Evolutionary conservation across 2,888 invertebrate genomes (phyloP), one percentile per base, ranked within the genome.

Genomic region (Agrochola macilenta): DNA sequence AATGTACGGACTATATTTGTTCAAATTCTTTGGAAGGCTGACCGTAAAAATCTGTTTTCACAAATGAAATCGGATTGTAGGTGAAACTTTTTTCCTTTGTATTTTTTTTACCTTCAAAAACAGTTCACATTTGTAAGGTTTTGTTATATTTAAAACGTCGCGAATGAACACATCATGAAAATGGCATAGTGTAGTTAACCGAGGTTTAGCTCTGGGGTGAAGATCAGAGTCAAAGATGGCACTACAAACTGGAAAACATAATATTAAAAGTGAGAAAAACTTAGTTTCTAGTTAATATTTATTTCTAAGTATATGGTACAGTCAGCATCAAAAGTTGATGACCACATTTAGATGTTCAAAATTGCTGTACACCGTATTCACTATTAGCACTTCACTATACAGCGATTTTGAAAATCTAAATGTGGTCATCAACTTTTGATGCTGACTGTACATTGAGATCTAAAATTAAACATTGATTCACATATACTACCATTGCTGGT

Each of bases 1-100:
- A 86, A 82, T 77, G n/a, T 58, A 79, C 61, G 54, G n/a, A 57
- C 39, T 70, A 39, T 75, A 58, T 74, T 69, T 74, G 68, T 66
- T 69, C 35, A 52, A 76, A 81, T 35, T 65, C 20, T 58, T 84
- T 77, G 52, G 20, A 49, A 68, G 11, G 30, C 14, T 72, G 43
- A 64, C 35, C 60, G 46, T 69, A 70, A 71, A 78, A 76, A 74
- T 49, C 35, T 20, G 26, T 49, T 46, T 76, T 75, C 20, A 49
- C 65, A 58, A 49, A 49, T 58, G 43, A 23, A 58, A 76, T 65
- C 46, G 9, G 35, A n/a, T 46, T 64, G 23, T 26, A 11, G 26
- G 5, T n/a, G 1, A 39, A 52, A 26, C 17, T 35, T 52, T 66
- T 63, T 35, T 35, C 12, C 14, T 35, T 23, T 30, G 23, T 35